Percentiles rank a stretch among this genome's conserved stretches.
phyloP scores from a whole-genome alignment of 2,797 vertebrate species.

The Ara ararauna region DNA sequence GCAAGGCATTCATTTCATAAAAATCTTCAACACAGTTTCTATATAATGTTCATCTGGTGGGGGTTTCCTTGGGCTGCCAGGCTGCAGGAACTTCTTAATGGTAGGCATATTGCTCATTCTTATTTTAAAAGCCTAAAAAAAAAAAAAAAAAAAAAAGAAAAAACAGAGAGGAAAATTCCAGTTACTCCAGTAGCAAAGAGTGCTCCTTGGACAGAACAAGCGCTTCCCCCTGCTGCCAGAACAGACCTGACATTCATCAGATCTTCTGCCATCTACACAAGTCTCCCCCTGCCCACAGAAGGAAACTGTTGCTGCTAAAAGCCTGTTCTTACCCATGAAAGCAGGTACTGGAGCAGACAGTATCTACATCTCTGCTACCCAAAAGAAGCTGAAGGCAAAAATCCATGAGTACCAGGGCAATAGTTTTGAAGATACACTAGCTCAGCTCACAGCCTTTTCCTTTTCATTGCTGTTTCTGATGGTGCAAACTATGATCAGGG shows the following conservation, averaged over 20 bases:
- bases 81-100: slow-evolving; percentile 85
- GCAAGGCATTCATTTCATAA: slow-evolving; percentile 49
- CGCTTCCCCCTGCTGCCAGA: too few relatives aligned
- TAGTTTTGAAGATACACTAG: background rate
- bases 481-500: background rate
- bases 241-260: background rate
- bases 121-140: slow-evolving; percentile 82
- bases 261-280: background rate
- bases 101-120: slow-evolving; percentile 81
- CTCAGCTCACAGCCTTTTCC: background rate
- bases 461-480: background rate
- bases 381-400: background rate
- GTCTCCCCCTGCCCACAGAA: background rate
- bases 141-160: background rate
- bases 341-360: background rate
- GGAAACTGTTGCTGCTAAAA: background rate
- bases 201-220: too few relatives aligned
- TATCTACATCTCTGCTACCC: background rate
- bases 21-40: slow-evolving; percentile 77
- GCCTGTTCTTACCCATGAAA: background rate
- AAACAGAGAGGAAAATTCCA: too few relatives aligned
- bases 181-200: too few relatives aligned
- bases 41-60: slow-evolving; percentile 80
- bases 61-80: slow-evolving; percentile 87
- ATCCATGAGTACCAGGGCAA: background rate